Conservation (phyloP, 2,113 vertebrate genomes). For the Xenus cinereus region DNA sequence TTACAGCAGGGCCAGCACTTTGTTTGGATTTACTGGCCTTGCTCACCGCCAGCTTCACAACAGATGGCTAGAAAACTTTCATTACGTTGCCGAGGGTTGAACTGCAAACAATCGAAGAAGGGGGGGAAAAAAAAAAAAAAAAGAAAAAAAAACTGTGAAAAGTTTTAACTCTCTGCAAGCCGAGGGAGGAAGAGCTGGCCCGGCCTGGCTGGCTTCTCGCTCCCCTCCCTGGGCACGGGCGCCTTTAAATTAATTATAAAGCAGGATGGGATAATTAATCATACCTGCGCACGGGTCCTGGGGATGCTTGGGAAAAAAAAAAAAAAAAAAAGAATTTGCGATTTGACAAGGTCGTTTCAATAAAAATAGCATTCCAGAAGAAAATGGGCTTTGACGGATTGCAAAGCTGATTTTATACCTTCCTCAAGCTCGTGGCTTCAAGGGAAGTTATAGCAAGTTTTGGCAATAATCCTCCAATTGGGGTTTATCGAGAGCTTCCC, state of each 20-base stretch:
- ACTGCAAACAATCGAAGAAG: slow-evolving; percentile 78
- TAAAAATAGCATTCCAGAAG: slow-evolving; percentile 32
- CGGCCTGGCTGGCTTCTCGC: not conserved
- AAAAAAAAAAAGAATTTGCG: not conserved
- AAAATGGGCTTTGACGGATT: slow-evolving; percentile 39
- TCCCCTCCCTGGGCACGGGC: not conserved
- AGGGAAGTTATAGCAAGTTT: slow-evolving; percentile 20
- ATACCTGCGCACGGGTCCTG: slow-evolving; percentile 1
- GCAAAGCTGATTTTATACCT: slow-evolving; percentile 42
- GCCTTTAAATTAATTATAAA: slow-evolving; percentile 45
- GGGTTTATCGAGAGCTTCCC: not conserved
- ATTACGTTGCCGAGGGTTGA: slow-evolving; percentile 80
- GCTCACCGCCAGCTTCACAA: slow-evolving; percentile 92
- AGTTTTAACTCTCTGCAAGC: slow-evolving; percentile 79
- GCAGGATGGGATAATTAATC: slow-evolving; percentile 6
- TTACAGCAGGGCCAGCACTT: slow-evolving; percentile 87
- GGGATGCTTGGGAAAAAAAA: not conserved
- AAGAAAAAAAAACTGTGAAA: slow-evolving; percentile 65
- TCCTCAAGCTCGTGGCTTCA: slow-evolving; percentile 28
- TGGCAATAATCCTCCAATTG: not conserved
- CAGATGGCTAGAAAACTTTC: slow-evolving; percentile 91
- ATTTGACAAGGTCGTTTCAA: slow-evolving; percentile 58
- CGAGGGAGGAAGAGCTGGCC: not conserved
- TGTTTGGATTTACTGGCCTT: slow-evolving; percentile 91
- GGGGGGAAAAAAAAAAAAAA: too few relatives aligned